Conservation (phyloP, 2,797 vertebrate species). For the Cebuella pygmaea region DNA sequence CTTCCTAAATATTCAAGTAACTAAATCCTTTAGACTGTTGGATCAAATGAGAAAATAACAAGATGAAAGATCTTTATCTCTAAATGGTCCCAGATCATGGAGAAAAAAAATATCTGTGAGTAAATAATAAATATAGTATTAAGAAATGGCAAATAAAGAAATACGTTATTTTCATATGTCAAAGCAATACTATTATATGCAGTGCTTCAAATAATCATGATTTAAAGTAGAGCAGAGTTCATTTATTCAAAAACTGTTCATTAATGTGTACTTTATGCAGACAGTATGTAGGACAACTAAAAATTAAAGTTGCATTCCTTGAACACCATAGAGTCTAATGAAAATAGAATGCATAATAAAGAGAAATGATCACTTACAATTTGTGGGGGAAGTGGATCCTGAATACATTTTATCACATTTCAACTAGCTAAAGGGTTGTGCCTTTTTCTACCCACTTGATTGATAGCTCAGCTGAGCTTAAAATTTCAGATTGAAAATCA, state of each 20-base stretch:
- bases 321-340: neutral
- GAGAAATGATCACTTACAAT: neutral
- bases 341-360: neutral
- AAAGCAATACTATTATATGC: neutral
- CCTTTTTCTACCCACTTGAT: neutral
- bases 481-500: neutral
- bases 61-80: neutral
- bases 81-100: neutral
- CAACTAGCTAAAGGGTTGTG: neutral
- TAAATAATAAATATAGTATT: neutral
- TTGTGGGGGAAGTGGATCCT: neutral
- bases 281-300: neutral
- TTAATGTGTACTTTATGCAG: neutral
- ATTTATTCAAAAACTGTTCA: neutral
- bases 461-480: neutral
- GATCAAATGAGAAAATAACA: neutral
- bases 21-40: neutral
- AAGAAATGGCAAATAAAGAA: neutral
- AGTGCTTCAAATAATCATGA: neutral
- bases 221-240: neutral
- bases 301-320: conserved; percentile 31
- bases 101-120: neutral
- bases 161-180: neutral
- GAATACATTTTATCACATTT: neutral
- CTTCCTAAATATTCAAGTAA: neutral